Evolutionary conservation across 2,113 vertebrate genomes (phyloP), one percentile per base, ranked within the genome.

Genomic region (Microcebus tavaratra): DNA sequence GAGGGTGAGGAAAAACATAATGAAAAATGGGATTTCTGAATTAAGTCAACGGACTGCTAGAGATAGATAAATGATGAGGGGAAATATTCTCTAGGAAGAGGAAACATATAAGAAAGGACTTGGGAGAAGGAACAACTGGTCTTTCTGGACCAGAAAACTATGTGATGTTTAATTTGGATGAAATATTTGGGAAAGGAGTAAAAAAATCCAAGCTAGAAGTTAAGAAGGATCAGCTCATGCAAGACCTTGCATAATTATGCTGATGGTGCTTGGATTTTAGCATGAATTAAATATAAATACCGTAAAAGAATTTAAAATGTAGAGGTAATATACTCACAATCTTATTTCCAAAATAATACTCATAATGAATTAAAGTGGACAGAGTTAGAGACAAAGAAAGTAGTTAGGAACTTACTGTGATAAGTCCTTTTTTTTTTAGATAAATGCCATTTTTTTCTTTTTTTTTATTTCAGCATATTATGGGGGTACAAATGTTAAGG

Each of bases 291-390:
- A 39, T 59, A 25, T 25, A 88, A 73, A 97, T 68, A 90, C 6
- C 68, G 42, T 73, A 23, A 91, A 88, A 76, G 8, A 50, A 29
- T 65, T 93, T 80, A 42, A 86, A 89, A 23, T 72, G 6, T 1
- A 36, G 5, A 8, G 13, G 3, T 39, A 21, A 0, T 25, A 53
- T 27, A 34, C 76, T 76, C 6, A 82, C 34, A 73, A 21, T 75
- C 55, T 79, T 84, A 75, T 65, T 88, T 92, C 20, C 25, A 10
- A 97, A 92, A n/a, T 93, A 48, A 42, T 73, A 10, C 8, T 85
- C 21, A 68, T 39, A 73, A 45, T 82, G 8, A 89, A 76, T 76
- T 23, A 55, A 86, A 65, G 2, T 27, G 8, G 8, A 55, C 12
- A 84, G 72, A 3, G 1, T 57, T 78, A 31, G 29, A 73, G 8